Base-by-base conservation (phyloP, 2,113 vertebrate species). In the Pelobates fuscus region DNA sequence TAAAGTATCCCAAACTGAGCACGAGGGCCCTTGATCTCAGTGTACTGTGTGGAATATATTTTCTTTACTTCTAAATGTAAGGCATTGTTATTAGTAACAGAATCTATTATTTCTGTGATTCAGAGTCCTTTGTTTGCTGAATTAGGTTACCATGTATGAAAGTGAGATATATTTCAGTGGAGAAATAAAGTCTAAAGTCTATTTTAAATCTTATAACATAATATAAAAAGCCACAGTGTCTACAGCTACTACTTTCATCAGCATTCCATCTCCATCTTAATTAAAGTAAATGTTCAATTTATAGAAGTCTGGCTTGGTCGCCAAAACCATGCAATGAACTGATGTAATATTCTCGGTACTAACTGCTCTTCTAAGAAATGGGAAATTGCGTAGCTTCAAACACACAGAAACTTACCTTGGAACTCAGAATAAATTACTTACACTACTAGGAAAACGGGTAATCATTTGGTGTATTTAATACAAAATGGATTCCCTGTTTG, bases 1-100 rank as follows among this genome's bases (percentile, higher is more conserved):
- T 41, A 30, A 44, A 74, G 54, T 66, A 46, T 59, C 63, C 52
- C 70, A 67, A 68, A 76, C 20, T 61, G 25, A 59, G 72, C 15
- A n/a, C n/a, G 18, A 44, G 24, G 46, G 58, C 62, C 41, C 66
- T 60, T 76, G 54, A 67, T 52, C 41, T 66, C n/a, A n/a, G n/a
- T n/a, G n/a, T n/a, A n/a, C n/a, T n/a, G n/a, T n/a, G n/a, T n/a
- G n/a, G n/a, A n/a, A n/a, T n/a, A n/a, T n/a, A n/a, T n/a, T n/a
- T n/a, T n/a, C n/a, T n/a, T n/a, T n/a, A n/a, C 17, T 25, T 3
- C 14, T 15, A 63, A 60, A 63, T 41, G 6, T 62, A 25, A 6
- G n/a, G 25, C 14, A 17, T 37, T 21, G 12, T 57, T 70, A 55
- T 57, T 15, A 58, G n/a, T 12, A 5, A 58, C 23, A n/a, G n/a